Evolutionary conservation across 1,140 invertebrate species (phyloP), one percentile per base, ranked within the genome.

Genomic region (Papilio machaon): DNA sequence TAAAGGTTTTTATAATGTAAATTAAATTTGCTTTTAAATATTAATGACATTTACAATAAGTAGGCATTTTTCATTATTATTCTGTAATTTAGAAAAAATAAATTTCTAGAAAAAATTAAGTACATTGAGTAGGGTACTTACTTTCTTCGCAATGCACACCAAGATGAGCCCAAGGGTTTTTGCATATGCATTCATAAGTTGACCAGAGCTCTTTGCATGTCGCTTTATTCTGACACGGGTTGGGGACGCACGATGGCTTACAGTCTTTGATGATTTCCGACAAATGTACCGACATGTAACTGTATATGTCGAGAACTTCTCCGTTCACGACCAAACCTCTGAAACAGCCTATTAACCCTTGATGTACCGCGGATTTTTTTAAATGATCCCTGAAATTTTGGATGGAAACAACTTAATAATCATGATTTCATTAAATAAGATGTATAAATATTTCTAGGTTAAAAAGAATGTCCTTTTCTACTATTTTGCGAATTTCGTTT

Each of bases 121-220:
- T 58, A 58, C 0, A n/a, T 8, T 58, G 1, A 58, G 52, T 5
- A 15, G 75, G 81, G 60, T 83, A 95, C 96, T 96, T 95, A 99
- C 98, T 98, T 85, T 96, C 97, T 95, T 99, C 98, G 93, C 98
- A 99, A 89, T 97, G 97, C 73, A 95, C 95, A 82, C 98, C 98
- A 60, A 97, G 96, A 92, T 99, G 98, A 2, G 98, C 98, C 97
- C 98, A 98, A 60, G 96, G 96, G 94, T 99, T 99, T 86, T 97
- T 96, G 94, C 97, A 98, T 80, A 98, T 97, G 90, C 98, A 99
- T 87, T 97, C 96, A 90, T 98, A 99, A 15, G 97, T 97, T 60
- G 97, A 98, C 98, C 98, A 99, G 2, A 98, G 95, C 93, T 99
- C 98, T 84, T 98, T 97, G 93, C 98, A 99, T 82, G 96, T 96